These are phyloP conservation scores for Falco columbarius DNA, from an alignment of 2,797 vertebrate species.

Conservation along the genomic window DNA sequence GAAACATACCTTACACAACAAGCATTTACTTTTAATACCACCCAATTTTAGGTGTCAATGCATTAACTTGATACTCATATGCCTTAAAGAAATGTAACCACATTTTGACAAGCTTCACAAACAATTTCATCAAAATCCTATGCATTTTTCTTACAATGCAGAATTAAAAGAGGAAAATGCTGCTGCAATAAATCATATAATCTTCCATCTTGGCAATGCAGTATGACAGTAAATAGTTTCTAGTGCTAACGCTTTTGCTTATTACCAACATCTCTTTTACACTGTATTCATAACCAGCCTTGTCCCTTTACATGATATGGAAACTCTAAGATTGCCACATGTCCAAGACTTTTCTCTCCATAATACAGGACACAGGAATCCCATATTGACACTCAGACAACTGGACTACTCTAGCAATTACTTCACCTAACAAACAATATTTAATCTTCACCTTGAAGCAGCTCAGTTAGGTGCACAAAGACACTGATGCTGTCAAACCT, in stretches of 20 bases:
- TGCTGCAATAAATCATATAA: not conserved
- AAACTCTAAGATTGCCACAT: not conserved
- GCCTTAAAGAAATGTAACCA: not conserved
- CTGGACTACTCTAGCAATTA: not conserved
- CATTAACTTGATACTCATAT: not conserved
- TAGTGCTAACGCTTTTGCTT: not conserved
- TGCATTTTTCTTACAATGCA: not conserved
- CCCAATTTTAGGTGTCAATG: not conserved
- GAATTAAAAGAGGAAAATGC: not conserved
- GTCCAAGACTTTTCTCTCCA: not conserved
- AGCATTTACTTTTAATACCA: not conserved
- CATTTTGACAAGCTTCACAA: not conserved
- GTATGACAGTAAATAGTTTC: not conserved
- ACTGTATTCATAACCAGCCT: not conserved
- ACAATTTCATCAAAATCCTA: not conserved
- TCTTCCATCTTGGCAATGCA: not conserved
- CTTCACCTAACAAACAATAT: not conserved
- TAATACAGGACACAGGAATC: not conserved
- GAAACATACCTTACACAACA: not conserved
- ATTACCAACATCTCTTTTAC: not conserved
- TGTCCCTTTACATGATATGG: not conserved
- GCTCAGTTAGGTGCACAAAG: not conserved
- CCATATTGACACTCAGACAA: not conserved
- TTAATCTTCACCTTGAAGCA: not conserved
- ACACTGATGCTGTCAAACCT: fast-evolving